Evolutionary conservation across 2,797 vertebrate species (phyloP).

Genomic region (Acropternis orthonyx): DNA sequence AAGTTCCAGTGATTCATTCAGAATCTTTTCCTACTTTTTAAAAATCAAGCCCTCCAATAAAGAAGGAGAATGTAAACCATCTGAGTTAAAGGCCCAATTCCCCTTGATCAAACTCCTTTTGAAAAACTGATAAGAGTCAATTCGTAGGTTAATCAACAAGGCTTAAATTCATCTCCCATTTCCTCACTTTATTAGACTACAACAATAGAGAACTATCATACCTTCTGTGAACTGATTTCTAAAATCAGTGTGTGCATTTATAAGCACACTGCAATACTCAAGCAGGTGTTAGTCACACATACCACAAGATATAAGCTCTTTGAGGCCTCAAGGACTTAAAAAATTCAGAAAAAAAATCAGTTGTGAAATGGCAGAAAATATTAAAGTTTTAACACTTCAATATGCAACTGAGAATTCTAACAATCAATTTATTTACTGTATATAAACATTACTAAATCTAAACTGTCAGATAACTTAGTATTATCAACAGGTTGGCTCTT

Average conservation of each 20-base stretch:
- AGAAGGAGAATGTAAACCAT: background rate
- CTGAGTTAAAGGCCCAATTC: background rate
- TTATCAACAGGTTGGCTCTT: background rate
- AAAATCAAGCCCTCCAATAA: background rate
- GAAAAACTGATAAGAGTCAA: background rate
- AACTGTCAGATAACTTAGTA: background rate
- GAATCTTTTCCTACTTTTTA: background rate
- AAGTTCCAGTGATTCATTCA: background rate
- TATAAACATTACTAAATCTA: background rate
- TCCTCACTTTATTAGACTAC: background rate
- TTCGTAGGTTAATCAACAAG: background rate
- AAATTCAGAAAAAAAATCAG: background rate
- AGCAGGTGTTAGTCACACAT: background rate
- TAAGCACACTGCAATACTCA: background rate
- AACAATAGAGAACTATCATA: background rate
- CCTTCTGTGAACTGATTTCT: background rate
- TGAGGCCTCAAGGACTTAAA: background rate
- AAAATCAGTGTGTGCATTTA: accelerated
- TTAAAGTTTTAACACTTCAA: background rate
- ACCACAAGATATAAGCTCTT: background rate
- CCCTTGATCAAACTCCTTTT: background rate
- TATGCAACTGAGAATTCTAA: background rate
- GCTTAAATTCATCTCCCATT: background rate
- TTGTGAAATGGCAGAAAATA: background rate
- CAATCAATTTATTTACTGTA: background rate